phyloP scores from a whole-genome alignment of 2,888 invertebrate genomes.

The Cremastinae sp. region DNA sequence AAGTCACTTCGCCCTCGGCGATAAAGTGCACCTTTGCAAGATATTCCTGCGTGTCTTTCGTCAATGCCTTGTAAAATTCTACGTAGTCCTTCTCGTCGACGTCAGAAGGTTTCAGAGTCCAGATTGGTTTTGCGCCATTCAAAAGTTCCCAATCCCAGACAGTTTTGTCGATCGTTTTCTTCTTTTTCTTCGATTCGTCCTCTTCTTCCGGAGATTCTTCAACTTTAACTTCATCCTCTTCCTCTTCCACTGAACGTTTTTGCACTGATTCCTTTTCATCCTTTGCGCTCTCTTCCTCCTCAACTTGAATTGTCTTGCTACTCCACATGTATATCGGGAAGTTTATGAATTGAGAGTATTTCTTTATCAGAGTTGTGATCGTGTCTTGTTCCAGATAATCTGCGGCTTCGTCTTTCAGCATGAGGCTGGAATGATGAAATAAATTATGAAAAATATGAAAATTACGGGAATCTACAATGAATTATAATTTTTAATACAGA shows the following conservation, averaged over 20 bases:
- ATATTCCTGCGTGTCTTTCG: slow-evolving; percentile 93
- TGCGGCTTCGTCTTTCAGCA: slow-evolving; percentile 97
- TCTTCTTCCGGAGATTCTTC: slow-evolving; percentile 84
- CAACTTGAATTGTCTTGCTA: slow-evolving; percentile 82
- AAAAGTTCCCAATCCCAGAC: slow-evolving; percentile 99
- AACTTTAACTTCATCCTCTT: slow-evolving; percentile 84
- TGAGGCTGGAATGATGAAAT: slow-evolving; percentile 87
- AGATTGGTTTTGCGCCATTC: slow-evolving; percentile 98
- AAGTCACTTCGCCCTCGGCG: slow-evolving; percentile 99
- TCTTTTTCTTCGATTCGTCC: slow-evolving; percentile 87
- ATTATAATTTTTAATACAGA: too few relatives aligned
- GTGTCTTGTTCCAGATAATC: slow-evolving; percentile 97
- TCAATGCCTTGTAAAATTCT: slow-evolving; percentile 97
- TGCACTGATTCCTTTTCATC: slow-evolving; percentile 78
- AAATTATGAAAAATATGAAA: too few relatives aligned
- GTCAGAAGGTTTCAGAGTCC: slow-evolving; percentile 95
- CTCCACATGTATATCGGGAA: slow-evolving; percentile 99
- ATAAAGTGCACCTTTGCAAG: slow-evolving; percentile 95
- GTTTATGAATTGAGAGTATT: slow-evolving; percentile 99
- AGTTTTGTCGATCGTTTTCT: slow-evolving; percentile 95
- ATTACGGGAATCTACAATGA: too few relatives aligned
- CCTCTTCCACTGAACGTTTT: slow-evolving; percentile 79
- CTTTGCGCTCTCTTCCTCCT: slow-evolving; percentile 80
- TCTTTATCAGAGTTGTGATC: slow-evolving; percentile 93
- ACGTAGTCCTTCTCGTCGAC: slow-evolving; percentile 94